Evolutionary conservation across 1,140 invertebrate species (phyloP).

Genomic region (Drosophila neocordata): DNA sequence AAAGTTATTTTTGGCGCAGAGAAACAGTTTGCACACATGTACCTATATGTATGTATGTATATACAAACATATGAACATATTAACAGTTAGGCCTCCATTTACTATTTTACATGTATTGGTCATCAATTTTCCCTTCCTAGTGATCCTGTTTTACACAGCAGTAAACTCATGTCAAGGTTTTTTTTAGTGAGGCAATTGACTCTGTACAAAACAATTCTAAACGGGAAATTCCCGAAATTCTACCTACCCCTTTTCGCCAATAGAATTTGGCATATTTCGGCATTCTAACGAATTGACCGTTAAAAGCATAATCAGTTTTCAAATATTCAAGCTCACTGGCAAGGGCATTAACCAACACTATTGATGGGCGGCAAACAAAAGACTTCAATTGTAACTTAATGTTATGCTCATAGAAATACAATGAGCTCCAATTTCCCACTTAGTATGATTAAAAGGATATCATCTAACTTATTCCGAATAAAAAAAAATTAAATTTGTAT

Average conservation of each 20-base stretch:
- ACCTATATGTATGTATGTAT: not conserved
- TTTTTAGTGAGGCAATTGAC: not conserved
- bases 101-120: not conserved
- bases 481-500: no score
- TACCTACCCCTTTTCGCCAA: not conserved
- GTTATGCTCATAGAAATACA: no score
- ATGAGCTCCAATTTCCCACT: no score
- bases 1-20: conserved; percentile 1
- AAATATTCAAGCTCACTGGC: not conserved
- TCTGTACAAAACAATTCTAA: not conserved
- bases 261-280: no score
- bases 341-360: not conserved
- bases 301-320: not conserved
- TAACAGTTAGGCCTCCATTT: conserved; percentile 1
- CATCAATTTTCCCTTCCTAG: not conserved
- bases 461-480: no score
- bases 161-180: not conserved
- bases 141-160: not conserved
- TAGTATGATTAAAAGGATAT: no score
- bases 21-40: not conserved
- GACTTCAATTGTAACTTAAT: not conserved
- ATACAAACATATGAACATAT: not conserved
- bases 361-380: not conserved
- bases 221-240: not conserved
- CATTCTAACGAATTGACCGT: not conserved